Evolutionary conservation across 2,797 vertebrate genomes (phyloP), one percentile per base, ranked within the genome.

Genomic region (Furcifer pardalis): DNA sequence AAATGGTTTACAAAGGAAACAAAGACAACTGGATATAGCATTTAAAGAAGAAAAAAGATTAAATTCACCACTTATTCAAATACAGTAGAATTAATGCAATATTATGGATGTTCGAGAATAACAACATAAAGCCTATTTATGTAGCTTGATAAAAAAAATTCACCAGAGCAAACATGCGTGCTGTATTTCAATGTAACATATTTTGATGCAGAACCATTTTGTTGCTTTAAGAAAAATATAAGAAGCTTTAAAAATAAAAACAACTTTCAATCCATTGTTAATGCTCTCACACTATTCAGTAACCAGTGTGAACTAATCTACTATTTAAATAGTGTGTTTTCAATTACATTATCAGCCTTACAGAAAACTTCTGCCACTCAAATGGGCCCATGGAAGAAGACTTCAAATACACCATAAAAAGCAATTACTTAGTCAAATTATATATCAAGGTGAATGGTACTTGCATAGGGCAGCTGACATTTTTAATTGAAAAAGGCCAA

Each of bases 221-320:
- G 81, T 78, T 84, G 91, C 87, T 52, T 5, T n/a, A 15, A 62
- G 12, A 77, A 7, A 27, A 76, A 68, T 92, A 81, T 73, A 83
- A 52, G 32, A 7, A 46, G 13, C 86, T 90, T 89, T 91, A 7
- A 7, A 92, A 82, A 88, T 88, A 90, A 92, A 84, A 91, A 87
- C 87, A 93, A 88, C 90, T 87, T 92, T 92, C 90, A 87, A 92
- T 86, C 84, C 87, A 85, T 84, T 90, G 87, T 92, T 92, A 92
- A 90, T 91, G 89, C 87, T 93, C 92, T 91, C 89, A 87, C 91
- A 87, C 88, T 91, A 92, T 92, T 44, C 84, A 92, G 92, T 93
- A 92, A 92, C 91, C 91, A 92, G 17, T 66, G 89, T 81, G 91
- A 89, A 89, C 85, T 89, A 91, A 91, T 91, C 88, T 91, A 87